phyloP scores from a whole-genome alignment of 2,797 vertebrate genomes.

The Aulostomus chinensis region DNA sequence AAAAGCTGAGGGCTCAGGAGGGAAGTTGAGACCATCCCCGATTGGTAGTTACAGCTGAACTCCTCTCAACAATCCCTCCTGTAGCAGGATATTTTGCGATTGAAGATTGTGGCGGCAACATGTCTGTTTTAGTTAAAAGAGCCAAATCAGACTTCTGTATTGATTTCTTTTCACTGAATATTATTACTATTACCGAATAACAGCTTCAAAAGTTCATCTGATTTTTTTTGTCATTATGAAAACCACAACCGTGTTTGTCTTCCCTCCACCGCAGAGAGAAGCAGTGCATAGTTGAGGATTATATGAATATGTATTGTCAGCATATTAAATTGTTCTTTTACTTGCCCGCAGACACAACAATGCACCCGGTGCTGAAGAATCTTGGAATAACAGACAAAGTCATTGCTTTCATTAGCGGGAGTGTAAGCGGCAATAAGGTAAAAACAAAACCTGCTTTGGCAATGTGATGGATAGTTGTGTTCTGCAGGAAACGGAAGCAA shows the following conservation, averaged over 20 bases:
- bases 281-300: constrained; percentile 40
- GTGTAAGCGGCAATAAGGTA: constrained; percentile 86
- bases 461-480: constrained; percentile 17
- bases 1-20: too few species aligned
- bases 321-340: constrained; percentile 32
- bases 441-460: constrained; percentile 36
- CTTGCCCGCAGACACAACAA: constrained; percentile 82
- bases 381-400: constrained; percentile 84
- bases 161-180: neutral
- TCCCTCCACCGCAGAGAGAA: constrained; percentile 25
- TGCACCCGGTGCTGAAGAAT: constrained; percentile 87
- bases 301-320: constrained; percentile 47
- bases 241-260: constrained; percentile 22
- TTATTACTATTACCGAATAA: constrained; percentile 17
- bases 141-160: neutral
- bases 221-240: too few species aligned
- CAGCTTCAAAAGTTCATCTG: constrained; percentile 22
- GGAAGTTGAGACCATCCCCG: too few species aligned
- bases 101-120: too few species aligned
- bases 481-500: constrained; percentile 13
- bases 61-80: too few species aligned
- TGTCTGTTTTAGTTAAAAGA: too few species aligned
- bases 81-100: too few species aligned
- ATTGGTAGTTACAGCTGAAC: too few species aligned
- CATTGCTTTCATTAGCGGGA: constrained; percentile 81